Evolutionary conservation across 53 echinoderm and acorn worm species (phyloP), one percentile per base, ranked within the genome.

Genomic region (Henricia sp.): DNA sequence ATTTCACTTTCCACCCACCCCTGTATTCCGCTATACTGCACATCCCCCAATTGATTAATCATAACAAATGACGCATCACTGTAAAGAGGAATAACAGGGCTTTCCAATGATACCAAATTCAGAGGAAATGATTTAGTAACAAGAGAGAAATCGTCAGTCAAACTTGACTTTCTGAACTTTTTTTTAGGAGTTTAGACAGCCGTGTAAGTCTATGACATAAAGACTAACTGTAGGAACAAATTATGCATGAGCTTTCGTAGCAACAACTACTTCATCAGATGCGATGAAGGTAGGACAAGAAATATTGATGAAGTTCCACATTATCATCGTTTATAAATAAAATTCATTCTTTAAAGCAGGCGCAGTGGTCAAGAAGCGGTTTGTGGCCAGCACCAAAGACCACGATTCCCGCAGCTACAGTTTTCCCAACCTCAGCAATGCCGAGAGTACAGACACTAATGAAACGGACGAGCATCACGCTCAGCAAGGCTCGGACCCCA

Each of bases 381-480:
- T 93, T 29, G 28, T 51, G 0, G 44, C 59, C 16, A 65, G 72
- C 70, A 36, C 73, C 11, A 83, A 72, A 9, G 91, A 91, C 21
- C n/a, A 76, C 20, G 85, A 78, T 17, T 70, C 86, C 6, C 84
- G 92, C 2, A 95, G 95, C 74, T 89, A 90, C 84, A 99, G 99
- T 76, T 94, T 92, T 58, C 97, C 97, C 10, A 92, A 97, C 88
- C 90, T 97, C 17, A 85, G 63, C 34, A 92, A 91, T 10, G 85
- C 69, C 3, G 86, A 86, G 2, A 48, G 56, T 0, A 62, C 60
- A 13, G 72, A 64, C 34, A 67, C 44, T 16, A 68, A 74, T 28
- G 87, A 77, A 14, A 84, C 74, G 5, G 83, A 83, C 6, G 54
- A 28, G 17, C 76, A 69, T 50, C 53, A 59, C 36, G 5, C 52